Conservation (phyloP, 23 tunicate genomes). For the Phallusia fumigata region DNA sequence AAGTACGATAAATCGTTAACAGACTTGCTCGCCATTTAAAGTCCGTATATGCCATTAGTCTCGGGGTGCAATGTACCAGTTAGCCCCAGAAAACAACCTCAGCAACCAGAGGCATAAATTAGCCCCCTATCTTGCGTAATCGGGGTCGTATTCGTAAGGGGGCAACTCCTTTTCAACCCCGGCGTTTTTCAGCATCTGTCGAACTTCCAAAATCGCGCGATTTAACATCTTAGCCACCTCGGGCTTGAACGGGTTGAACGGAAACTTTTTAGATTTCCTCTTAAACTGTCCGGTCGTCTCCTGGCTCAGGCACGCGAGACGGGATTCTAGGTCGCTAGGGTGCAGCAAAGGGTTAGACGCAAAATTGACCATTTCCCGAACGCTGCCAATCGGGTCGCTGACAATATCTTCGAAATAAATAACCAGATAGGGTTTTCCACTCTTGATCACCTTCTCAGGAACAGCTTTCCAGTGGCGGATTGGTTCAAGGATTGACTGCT, state of each 20-base stretch:
- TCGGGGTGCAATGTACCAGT: no score
- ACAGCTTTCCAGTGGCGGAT: conserved; percentile 2
- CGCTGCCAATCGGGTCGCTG: background rate
- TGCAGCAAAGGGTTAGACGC: background rate
- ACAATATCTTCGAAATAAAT: conserved; percentile 8
- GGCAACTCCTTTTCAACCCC: background rate
- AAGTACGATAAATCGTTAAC: no score
- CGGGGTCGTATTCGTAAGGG: background rate
- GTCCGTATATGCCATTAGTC: no score
- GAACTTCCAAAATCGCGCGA: background rate
- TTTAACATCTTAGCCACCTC: background rate
- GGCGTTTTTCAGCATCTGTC: background rate
- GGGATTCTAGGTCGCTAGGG: background rate
- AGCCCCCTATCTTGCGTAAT: background rate
- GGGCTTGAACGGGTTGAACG: background rate
- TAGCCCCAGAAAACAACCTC: no score
- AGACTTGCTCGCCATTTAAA: no score
- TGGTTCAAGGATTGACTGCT: background rate
- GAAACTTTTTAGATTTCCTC: background rate
- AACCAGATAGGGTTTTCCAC: background rate
- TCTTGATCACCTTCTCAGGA: background rate
- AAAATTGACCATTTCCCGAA: conserved; percentile 3
- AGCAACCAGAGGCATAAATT: background rate
- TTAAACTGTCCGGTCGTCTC: background rate
- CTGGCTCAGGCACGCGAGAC: background rate